Evolutionary conservation across 2,113 vertebrate species (phyloP).

Genomic region (Sapayoa aenigma): DNA sequence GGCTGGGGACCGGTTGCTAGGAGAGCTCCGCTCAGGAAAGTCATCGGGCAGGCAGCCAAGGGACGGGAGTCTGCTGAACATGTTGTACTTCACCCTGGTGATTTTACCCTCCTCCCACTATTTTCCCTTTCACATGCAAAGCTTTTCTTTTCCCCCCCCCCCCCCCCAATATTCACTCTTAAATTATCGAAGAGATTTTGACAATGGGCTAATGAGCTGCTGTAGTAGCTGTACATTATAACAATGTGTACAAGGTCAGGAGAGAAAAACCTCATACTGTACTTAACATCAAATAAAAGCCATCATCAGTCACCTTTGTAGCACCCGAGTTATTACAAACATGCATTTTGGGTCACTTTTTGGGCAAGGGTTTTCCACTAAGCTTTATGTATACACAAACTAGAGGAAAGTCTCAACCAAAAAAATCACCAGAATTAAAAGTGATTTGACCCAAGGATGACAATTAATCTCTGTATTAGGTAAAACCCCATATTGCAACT

Average conservation of each 20-base stretch:
- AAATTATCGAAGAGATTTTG: not conserved
- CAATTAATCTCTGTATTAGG: not conserved
- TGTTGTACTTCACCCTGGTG: constrained; percentile 64
- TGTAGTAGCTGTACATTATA: not conserved
- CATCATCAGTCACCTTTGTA: not conserved
- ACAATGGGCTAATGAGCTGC: not conserved
- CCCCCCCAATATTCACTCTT: not conserved
- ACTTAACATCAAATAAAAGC: not conserved
- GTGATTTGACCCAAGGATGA: not conserved
- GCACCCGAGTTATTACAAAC: not conserved
- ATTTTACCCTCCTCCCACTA: constrained; percentile 57
- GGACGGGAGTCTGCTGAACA: constrained; percentile 70
- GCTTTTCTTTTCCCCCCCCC: not conserved
- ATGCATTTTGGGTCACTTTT: not conserved
- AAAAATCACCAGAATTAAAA: not conserved
- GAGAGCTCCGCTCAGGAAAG: constrained; percentile 78
- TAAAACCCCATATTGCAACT: not conserved
- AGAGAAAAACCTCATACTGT: not conserved
- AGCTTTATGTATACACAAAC: not conserved
- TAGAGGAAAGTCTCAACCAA: not conserved
- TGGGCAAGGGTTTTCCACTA: not conserved
- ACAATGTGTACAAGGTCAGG: not conserved
- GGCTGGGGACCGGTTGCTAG: constrained; percentile 85
- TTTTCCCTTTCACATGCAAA: constrained; percentile 56
- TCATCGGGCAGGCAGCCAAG: constrained; percentile 78